Evolutionary conservation across 2,113 vertebrate genomes (phyloP).

Genomic region (Cyrtonyx montezumae): DNA sequence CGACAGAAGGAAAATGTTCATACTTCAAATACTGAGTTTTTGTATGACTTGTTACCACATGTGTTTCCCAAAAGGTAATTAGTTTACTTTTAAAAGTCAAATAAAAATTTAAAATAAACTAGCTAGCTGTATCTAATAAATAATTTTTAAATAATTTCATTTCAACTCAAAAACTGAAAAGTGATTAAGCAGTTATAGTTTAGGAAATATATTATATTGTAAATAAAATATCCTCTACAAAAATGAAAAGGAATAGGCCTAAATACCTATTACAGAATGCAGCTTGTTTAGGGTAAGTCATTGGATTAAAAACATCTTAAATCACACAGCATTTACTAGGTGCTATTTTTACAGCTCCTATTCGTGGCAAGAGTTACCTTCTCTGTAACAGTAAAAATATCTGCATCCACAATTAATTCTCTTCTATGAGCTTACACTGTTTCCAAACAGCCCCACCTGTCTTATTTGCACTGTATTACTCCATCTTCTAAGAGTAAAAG

Average conservation of each 20-base stretch:
- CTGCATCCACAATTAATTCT: conserved; percentile 55
- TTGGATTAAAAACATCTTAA: neutral
- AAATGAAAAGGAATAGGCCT: neutral
- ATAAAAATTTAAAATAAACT: conserved; percentile 23
- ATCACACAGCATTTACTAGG: neutral
- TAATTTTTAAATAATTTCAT: conserved; percentile 47
- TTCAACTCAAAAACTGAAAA: conserved; percentile 5
- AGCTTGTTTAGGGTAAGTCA: conserved; percentile 2
- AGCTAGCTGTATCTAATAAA: conserved; percentile 53
- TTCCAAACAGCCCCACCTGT: conserved; percentile 51
- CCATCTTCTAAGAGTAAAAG: conserved; percentile 52
- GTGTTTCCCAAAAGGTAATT: conserved; percentile 26
- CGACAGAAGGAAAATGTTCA: neutral
- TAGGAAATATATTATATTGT: neutral
- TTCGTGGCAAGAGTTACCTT: conserved; percentile 17
- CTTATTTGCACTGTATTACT: conserved; percentile 4
- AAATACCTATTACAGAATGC: neutral
- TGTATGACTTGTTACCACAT: neutral
- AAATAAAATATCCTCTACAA: conserved; percentile 49
- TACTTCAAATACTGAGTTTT: neutral
- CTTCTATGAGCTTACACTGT: neutral
- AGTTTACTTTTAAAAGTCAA: conserved; percentile 11
- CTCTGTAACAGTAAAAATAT: conserved; percentile 30
- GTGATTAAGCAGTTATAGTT: neutral
- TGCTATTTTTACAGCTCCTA: conserved; percentile 22